phyloP scores from a whole-genome alignment of 1,140 invertebrate species.

The Halyomorpha halys region DNA sequence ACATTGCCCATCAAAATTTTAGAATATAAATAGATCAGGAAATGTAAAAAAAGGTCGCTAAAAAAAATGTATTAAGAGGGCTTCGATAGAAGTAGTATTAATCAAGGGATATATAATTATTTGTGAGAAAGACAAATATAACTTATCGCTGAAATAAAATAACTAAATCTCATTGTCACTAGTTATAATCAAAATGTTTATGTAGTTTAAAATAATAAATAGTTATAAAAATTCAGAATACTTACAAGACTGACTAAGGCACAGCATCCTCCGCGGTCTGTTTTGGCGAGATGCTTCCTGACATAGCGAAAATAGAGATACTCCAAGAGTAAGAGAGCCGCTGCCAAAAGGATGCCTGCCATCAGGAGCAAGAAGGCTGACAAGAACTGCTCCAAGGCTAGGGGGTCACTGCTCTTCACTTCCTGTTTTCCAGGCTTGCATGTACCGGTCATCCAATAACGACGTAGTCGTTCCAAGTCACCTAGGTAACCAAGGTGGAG shows the following conservation, averaged over 20 bases:
- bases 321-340: conserved; percentile 75
- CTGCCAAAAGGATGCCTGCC: conserved; percentile 80
- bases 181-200: not conserved
- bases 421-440: conserved; percentile 88
- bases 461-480: conserved; percentile 82
- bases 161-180: too few relatives aligned
- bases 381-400: conserved; percentile 93
- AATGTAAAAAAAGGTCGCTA: too few relatives aligned
- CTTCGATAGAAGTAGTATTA: too few relatives aligned
- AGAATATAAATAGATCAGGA: too few relatives aligned
- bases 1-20: too few relatives aligned
- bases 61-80: too few relatives aligned
- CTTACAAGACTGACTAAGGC: conserved; percentile 76
- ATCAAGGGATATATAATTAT: too few relatives aligned
- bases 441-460: conserved; percentile 96
- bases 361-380: conserved; percentile 92
- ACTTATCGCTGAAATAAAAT: too few relatives aligned
- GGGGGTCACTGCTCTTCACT: conserved; percentile 77
- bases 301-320: conserved; percentile 89
- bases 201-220: not conserved
- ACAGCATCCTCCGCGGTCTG: conserved; percentile 78
- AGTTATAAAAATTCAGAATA: conserved; percentile 19
- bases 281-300: conserved; percentile 75
- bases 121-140: too few relatives aligned
- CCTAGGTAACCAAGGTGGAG: too few relatives aligned